A percentile compares a stretch with the other conserved stretches of the same genome.
Evolutionary conservation across 2,113 vertebrate genomes (phyloP).

Genomic region (Plecturocebus donacophilus): DNA sequence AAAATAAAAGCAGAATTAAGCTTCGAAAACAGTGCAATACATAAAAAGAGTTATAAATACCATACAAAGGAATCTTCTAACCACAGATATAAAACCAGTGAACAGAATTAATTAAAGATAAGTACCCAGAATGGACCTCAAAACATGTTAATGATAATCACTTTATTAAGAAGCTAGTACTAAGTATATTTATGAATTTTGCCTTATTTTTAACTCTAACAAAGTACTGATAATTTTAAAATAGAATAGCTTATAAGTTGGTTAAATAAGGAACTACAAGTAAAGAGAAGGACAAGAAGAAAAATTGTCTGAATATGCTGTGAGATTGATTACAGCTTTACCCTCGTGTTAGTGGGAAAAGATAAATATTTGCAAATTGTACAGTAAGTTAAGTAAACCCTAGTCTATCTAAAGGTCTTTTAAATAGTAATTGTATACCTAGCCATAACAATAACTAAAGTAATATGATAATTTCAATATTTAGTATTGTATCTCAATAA

Average conservation of each 20-base stretch:
- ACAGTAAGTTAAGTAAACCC: not conserved
- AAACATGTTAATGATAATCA: constrained; percentile 11
- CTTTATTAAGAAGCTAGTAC: not conserved
- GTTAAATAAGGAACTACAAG: not conserved
- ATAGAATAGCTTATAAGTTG: not conserved
- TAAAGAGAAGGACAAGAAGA: not conserved
- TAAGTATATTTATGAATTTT: not conserved
- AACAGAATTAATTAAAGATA: not conserved
- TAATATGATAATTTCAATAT: not conserved
- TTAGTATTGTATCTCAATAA: not conserved
- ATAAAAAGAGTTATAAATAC: constrained; percentile 42
- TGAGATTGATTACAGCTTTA: not conserved
- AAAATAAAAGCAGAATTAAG: not conserved
- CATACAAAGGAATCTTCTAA: not conserved
- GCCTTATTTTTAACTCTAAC: not conserved
- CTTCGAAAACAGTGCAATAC: not conserved
- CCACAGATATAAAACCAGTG: not conserved
- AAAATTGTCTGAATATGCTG: not conserved
- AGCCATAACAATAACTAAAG: not conserved
- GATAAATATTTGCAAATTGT: not conserved
- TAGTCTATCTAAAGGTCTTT: not conserved
- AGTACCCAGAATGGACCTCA: constrained; percentile 1
- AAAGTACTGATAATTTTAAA: not conserved
- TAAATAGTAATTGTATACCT: not conserved
- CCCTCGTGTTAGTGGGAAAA: not conserved